Percentiles rank a stretch among this genome's conserved stretches.
Conservation (phyloP, 2,888 invertebrate species). For the Epirrita christyi region DNA sequence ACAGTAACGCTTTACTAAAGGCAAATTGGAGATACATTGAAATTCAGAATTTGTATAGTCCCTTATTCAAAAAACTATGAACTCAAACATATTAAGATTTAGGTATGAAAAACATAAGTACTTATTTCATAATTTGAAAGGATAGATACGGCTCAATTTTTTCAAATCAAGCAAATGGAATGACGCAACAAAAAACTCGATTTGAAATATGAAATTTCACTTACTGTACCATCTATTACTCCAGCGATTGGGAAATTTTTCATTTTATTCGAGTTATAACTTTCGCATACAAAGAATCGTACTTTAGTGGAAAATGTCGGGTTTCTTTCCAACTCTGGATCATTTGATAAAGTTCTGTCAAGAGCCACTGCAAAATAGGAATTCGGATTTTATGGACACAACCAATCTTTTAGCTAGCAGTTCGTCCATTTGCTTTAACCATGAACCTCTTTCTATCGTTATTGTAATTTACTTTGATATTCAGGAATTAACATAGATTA, state of each 20-base stretch:
- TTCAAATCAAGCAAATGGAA: background rate
- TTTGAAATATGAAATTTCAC: background rate
- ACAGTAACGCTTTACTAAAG: too few species aligned
- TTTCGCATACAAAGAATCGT: constrained; percentile 7
- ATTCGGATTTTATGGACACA: too few species aligned
- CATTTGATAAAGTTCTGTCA: background rate
- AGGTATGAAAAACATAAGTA: too few species aligned
- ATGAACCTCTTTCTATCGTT: too few species aligned
- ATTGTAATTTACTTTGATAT: too few species aligned
- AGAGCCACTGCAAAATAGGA: background rate
- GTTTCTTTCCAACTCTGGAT: constrained; percentile 4
- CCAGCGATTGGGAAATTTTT: constrained; percentile 10
- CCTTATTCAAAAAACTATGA: too few species aligned
- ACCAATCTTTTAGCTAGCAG: too few species aligned
- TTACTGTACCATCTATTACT: constrained; percentile 8
- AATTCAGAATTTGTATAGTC: too few species aligned
- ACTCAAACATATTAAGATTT: background rate
- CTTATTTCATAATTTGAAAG: too few species aligned
- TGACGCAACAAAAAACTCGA: background rate
- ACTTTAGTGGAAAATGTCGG: constrained; percentile 7
- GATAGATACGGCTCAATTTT: background rate
- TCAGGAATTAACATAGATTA: too few species aligned
- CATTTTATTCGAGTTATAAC: constrained; percentile 16
- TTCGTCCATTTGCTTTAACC: too few species aligned
- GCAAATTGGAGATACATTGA: too few species aligned